Evolutionary conservation across 2,797 vertebrate species (phyloP).

Genomic region (Holocentrus rufus): DNA sequence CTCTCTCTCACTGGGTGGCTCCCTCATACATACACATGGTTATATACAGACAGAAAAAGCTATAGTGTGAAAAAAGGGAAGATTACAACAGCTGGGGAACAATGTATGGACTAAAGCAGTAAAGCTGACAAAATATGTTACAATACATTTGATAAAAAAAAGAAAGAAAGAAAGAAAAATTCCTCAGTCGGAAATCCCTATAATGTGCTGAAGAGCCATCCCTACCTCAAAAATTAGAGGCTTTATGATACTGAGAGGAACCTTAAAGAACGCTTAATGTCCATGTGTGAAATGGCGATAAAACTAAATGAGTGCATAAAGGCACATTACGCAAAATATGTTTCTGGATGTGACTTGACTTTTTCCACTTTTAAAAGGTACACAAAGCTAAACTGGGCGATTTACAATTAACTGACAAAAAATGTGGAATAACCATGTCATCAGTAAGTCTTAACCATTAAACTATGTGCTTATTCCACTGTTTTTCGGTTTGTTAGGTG

Average conservation of each 20-base stretch:
- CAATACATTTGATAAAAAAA: not conserved
- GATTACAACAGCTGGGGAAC: too few species aligned
- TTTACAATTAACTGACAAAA: too few species aligned
- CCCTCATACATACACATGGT: conserved; percentile 19
- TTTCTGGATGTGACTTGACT: too few species aligned
- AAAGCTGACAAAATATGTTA: conserved; percentile 13
- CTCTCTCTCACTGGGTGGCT: conserved; percentile 14
- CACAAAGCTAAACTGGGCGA: too few species aligned
- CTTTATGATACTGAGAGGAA: conserved; percentile 23
- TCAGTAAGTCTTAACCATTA: too few species aligned
- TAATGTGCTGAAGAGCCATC: conserved; percentile 17
- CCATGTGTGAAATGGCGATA: conserved; percentile 41
- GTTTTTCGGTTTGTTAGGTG: too few species aligned
- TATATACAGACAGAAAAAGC: not conserved
- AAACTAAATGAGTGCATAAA: conserved; percentile 16
- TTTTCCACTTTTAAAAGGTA: too few species aligned
- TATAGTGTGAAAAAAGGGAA: too few species aligned
- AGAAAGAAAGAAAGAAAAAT: too few species aligned
- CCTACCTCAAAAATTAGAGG: conserved; percentile 3
- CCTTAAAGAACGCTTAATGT: conserved; percentile 14
- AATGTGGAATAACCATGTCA: too few species aligned
- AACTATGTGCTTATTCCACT: too few species aligned
- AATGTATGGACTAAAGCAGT: not conserved
- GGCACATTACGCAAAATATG: not conserved
- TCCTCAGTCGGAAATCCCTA: conserved; percentile 11